Evolutionary conservation across 30 jellyfish, hydroid and myxozoan genomes (phyloP).

Genomic region (Haliclystus octoradiatus): DNA sequence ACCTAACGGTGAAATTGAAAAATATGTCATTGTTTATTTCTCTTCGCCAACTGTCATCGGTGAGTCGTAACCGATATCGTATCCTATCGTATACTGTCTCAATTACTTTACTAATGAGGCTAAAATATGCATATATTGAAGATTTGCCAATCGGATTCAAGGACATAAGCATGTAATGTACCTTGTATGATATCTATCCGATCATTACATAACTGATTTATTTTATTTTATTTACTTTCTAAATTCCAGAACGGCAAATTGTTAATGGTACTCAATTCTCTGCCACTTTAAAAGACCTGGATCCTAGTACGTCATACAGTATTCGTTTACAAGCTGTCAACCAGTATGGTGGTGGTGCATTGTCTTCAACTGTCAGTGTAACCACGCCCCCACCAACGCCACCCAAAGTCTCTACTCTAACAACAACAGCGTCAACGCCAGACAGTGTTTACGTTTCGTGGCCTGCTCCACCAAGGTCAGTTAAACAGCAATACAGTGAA

Average conservation of each 20-base stretch:
- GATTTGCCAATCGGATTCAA: no score
- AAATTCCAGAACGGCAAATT: conserved; percentile 3
- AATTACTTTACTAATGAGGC: no score
- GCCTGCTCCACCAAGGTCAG: conserved; percentile 45
- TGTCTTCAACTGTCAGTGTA: conserved; percentile 6
- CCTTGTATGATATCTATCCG: no score
- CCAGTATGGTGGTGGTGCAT: conserved; percentile 42
- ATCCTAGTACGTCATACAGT: conserved; percentile 42
- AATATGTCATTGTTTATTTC: conserved; percentile 25
- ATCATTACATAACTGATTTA: no score
- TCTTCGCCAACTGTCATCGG: background rate
- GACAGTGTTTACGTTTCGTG: conserved; percentile 28
- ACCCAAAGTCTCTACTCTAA: conserved; percentile 16
- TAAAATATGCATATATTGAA: no score
- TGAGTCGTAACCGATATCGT: no score
- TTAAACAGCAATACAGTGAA: no score
- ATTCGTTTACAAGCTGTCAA: conserved; percentile 59
- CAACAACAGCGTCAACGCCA: conserved; percentile 36
- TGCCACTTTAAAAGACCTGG: conserved; percentile 19
- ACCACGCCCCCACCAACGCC: conserved; percentile 18
- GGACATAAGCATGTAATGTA: no score
- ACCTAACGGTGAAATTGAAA: conserved; percentile 53
- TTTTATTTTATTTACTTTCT: no score
- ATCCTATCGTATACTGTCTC: no score
- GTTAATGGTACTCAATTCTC: conserved; percentile 12